A percentile compares a stretch with the other conserved stretches of the same genome.
Evolutionary conservation across 2,888 invertebrate genomes (phyloP).

Genomic region (Fabriciana adippe): DNA sequence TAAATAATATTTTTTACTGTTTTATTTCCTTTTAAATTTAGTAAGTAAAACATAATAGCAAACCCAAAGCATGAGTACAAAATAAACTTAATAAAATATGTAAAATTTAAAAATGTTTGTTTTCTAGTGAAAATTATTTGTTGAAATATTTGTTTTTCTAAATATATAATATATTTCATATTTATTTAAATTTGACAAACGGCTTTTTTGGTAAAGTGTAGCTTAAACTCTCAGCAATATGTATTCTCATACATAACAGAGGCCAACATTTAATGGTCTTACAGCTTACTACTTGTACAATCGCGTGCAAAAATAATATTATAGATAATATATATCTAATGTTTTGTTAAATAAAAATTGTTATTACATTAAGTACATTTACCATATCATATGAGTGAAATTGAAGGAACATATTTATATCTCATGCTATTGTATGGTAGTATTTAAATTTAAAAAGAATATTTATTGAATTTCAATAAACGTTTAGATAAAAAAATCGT

Average conservation of each 20-base stretch:
- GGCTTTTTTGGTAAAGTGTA: too few species aligned
- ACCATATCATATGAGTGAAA: slow-evolving; percentile 60
- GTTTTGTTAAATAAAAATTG: not conserved
- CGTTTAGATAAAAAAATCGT: slow-evolving; percentile 46
- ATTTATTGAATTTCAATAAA: slow-evolving; percentile 39
- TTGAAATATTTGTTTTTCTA: too few species aligned
- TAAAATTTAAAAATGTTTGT: not conserved
- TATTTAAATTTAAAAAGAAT: slow-evolving; percentile 37
- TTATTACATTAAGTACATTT: slow-evolving; percentile 43
- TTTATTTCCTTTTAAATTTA: not conserved
- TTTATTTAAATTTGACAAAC: too few species aligned
- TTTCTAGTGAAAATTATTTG: not conserved
- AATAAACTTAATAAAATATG: not conserved
- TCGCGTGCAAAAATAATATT: slow-evolving; percentile 3
- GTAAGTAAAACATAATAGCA: not conserved
- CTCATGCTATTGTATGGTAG: slow-evolving; percentile 37
- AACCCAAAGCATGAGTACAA: slow-evolving; percentile 12
- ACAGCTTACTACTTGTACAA: not conserved
- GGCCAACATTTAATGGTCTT: too few species aligned
- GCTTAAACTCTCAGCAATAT: too few species aligned
- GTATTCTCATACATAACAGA: too few species aligned
- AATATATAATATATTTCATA: too few species aligned
- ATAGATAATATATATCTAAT: not conserved
- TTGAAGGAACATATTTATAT: slow-evolving; percentile 35
- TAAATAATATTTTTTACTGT: not conserved